Base-by-base conservation (phyloP, 2,797 vertebrate genomes). In the Sebastolobus altivelis region DNA sequence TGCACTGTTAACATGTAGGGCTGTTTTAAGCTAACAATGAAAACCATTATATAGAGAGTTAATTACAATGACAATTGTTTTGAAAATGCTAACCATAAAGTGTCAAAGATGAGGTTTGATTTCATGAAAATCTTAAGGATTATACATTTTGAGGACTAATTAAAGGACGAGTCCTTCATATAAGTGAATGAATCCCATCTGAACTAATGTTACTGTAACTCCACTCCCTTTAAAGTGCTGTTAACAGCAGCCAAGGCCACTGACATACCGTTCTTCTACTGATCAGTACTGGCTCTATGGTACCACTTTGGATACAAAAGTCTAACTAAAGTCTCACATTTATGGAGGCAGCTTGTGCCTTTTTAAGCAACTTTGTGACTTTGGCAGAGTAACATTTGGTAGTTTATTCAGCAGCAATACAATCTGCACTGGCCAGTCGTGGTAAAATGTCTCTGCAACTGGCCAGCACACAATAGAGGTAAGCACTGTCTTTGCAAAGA, bases 341-440 rank as follows among this genome's bases (percentile, higher is more conserved):
- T 38, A 20, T 33, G 55, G 59, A 38, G 31, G 43, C 71, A 81
- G 33, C 9, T 10, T 83, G 74, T 72, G 43, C 31, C 38, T 61
- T 22, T 77, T 80, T 79, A 35, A 80, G 88, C 62, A 79, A 82
- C 88, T 85, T 77, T 79, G 77, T 82, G 63, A 78, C 79, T 78
- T 70, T 89, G 55, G 38, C 13, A 61, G 12, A 35, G 16, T 46
- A 69, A 65, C 65, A 72, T 76, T 68, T 62, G 5, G 38, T 43
- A 40, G 60, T 80, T 71, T 59, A 5, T 62, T 62, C 73, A 67
- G 86, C 72, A 70, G 59, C 54, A 25, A 11, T 16, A 35, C 66
- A 72, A 11, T 80, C 62, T 65, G 69, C 25, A 1, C 40, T 33
- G 49, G 33, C 9, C 6, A 25, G 29, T 49, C 43, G 18, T 29